A percentile compares a stretch with the other conserved stretches of the same genome.
Conservation (phyloP, 2,888 invertebrate genomes). For the Eilema sororculum region DNA sequence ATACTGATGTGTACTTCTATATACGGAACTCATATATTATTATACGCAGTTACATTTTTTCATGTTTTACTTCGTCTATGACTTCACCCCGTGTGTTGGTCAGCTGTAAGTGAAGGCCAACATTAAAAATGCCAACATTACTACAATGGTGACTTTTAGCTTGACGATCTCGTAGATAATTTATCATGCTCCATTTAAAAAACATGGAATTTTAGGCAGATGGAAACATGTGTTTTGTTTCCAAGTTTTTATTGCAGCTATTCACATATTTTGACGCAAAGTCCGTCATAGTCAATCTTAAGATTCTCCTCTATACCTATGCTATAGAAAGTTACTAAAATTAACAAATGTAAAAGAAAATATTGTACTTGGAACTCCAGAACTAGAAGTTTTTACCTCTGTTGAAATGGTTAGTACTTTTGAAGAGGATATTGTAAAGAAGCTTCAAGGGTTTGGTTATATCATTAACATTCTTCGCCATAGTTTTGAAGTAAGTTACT, state of each 20-base stretch:
- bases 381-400: not conserved
- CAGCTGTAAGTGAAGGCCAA: slow-evolving; percentile 1
- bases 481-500: not conserved
- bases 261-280: not conserved
- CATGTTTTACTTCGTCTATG: not conserved
- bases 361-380: not conserved
- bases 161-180: not conserved
- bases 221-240: slow-evolving; percentile 1
- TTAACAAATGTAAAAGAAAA: not conserved
- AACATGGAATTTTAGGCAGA: not conserved
- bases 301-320: not conserved
- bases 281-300: not conserved
- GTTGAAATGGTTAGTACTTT: not conserved
- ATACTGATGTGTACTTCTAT: not conserved
- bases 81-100: not conserved
- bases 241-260: not conserved
- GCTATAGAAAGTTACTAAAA: not conserved
- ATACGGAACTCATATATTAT: not conserved
- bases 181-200: not conserved
- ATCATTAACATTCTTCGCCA: not conserved
- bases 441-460: not conserved
- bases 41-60: not conserved
- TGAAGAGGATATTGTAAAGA: not conserved
- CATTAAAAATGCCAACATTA: not conserved
- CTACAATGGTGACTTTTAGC: not conserved